Evolutionary conservation across 2,113 vertebrate genomes (phyloP).

Genomic region (Rhagologus leucostigma): DNA sequence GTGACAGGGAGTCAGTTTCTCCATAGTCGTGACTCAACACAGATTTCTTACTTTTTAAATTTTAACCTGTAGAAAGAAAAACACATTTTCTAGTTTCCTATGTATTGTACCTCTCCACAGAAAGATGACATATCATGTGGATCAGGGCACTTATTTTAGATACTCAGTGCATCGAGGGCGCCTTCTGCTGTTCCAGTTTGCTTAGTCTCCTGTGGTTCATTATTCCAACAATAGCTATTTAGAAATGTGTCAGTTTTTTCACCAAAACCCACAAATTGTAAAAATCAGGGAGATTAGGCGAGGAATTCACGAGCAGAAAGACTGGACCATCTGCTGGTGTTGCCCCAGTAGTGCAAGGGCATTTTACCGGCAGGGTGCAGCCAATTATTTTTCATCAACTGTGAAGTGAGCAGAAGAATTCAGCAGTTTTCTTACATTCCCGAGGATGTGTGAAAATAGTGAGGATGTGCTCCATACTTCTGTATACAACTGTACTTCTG

Average conservation of each 20-base stretch:
- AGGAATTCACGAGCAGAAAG: neutral
- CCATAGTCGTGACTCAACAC: conserved; percentile 31
- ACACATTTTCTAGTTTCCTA: conserved; percentile 42
- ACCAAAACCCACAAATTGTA: neutral
- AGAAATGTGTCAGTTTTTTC: neutral
- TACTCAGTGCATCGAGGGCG: neutral
- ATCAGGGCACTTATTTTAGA: conserved; percentile 28
- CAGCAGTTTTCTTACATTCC: conserved; percentile 2
- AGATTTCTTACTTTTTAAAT: conserved; percentile 54
- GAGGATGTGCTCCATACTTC: neutral
- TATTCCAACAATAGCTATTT: conserved; percentile 3
- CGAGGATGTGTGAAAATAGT: neutral
- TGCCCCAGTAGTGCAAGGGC: neutral
- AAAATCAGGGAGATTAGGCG: neutral
- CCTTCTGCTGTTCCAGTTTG: conserved; percentile 44
- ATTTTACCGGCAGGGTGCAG: neutral
- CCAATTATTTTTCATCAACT: neutral
- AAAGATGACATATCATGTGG: conserved; percentile 1
- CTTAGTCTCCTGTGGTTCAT: neutral
- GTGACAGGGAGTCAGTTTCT: conserved; percentile 45
- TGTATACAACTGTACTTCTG: neutral
- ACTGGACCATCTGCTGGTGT: conserved; percentile 4
- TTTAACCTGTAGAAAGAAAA: conserved; percentile 51
- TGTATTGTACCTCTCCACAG: conserved; percentile 35
- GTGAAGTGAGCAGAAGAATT: neutral